A percentile compares a stretch with the other conserved stretches of the same genome.
phyloP scores from a whole-genome alignment of 2,888 invertebrate species.

The Ochropleura plecta region DNA sequence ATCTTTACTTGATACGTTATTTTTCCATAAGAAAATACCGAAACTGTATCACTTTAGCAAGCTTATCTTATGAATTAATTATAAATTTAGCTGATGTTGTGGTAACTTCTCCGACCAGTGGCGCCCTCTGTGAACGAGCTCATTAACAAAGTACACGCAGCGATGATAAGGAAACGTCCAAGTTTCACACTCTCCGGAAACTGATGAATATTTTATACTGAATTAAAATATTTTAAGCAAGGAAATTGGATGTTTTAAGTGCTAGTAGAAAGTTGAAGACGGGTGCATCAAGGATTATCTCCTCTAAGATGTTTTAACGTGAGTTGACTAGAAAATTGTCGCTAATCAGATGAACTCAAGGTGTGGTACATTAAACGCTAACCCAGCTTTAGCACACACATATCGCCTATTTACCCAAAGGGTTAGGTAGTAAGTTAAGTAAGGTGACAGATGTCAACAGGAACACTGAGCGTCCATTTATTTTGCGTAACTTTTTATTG shows the following conservation, averaged over 20 bases:
- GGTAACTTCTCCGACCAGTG: slow-evolving; percentile 22
- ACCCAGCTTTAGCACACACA: neutral
- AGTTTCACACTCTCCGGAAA: slow-evolving; percentile 35
- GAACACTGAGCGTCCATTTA: neutral
- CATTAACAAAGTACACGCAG: slow-evolving; percentile 47
- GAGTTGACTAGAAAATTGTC: neutral
- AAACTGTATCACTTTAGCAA: slow-evolving; percentile 26
- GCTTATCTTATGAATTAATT: slow-evolving; percentile 67
- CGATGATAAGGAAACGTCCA: slow-evolving; percentile 45
- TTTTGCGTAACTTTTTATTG: too few relatives aligned
- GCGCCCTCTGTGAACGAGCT: slow-evolving; percentile 51
- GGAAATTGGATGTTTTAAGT: slow-evolving; percentile 15
- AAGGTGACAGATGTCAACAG: neutral
- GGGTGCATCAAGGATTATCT: neutral
- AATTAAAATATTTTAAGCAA: slow-evolving; percentile 43
- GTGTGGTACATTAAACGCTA: too few relatives aligned
- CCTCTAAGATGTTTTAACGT: neutral
- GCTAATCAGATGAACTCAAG: neutral
- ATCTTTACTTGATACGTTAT: neutral
- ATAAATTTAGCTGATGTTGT: slow-evolving; percentile 40
- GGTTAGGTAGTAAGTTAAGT: neutral
- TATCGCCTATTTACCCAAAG: neutral
- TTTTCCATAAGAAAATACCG: slow-evolving; percentile 7
- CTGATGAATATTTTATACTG: slow-evolving; percentile 54
- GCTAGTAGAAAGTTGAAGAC: slow-evolving; percentile 8